Evolutionary conservation across 2,797 vertebrate species (phyloP), one percentile per base, ranked within the genome.

Genomic region (Ara ararauna): DNA sequence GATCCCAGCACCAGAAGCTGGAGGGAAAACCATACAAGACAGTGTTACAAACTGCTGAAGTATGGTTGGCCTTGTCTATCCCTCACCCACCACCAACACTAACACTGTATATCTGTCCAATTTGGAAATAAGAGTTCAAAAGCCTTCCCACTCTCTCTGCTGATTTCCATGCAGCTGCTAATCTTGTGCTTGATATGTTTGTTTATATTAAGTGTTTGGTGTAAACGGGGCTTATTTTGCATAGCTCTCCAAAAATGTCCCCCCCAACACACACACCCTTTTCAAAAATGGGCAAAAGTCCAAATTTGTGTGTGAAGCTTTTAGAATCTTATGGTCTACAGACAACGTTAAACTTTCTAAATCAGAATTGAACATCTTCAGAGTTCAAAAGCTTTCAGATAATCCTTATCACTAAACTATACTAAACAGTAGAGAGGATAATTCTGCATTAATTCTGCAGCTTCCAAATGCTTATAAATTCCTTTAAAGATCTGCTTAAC

Each of bases 291-390:
- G 94, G 92, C 90, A 93, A 75, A 95, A 74, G 38, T 85, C 89
- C 92, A 96, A 96, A 53, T 87, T 94, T 85, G 96, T 95, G 75
- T 87, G 34, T 87, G 89, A 94, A 91, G 81, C 92, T 95, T 93
- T 89, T 83, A 87, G 92, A 93, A 89, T 79, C 83, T 61, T 87
- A 18, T 47, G 68, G 56, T 68, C 87, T 85, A 62, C 68, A 83
- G 44, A 77, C 85, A 45, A 87, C 0, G 0, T 64, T 85, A 74
- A 85, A 56, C 71, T 68, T 83, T 77, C 60, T 71, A 60, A 83
- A 75, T 19, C 14, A 92, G 96, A 94, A 48, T 0, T 20, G 27
- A 90, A 87, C 22, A 60, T 74, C 79, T 90, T 77, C 72, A 87
- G 21, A 38, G 4, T 74, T 90, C 64, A 40, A 92, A 87, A 79